A percentile compares a stretch with the other conserved stretches of the same genome.
Conservation (phyloP, 2,888 invertebrate genomes). For the Nomada hirtipes region DNA sequence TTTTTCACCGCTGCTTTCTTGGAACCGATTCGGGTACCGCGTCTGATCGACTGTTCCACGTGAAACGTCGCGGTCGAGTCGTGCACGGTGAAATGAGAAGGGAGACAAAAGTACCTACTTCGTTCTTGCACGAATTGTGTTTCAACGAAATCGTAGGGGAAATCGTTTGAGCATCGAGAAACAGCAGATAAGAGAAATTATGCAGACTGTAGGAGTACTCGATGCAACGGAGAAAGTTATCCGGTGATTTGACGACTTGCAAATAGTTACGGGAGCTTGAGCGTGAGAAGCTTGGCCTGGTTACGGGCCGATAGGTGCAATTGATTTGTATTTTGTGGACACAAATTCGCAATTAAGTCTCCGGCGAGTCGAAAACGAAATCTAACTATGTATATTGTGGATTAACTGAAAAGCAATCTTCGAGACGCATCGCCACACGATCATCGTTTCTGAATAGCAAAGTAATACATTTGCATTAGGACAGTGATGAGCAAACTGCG, state of each 20-base stretch:
- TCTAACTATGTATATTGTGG: background rate
- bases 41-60: background rate
- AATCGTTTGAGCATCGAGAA: background rate
- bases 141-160: background rate
- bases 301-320: slow-evolving; percentile 18
- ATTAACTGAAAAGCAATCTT: too few relatives aligned
- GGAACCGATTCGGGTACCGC: background rate
- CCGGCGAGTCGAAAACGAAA: background rate
- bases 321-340: slow-evolving; percentile 18
- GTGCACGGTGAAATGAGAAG: background rate
- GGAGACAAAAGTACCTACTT: background rate
- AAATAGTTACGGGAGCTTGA: slow-evolving; percentile 24
- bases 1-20: background rate
- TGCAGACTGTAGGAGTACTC: slow-evolving; percentile 7
- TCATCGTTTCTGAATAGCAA: too few relatives aligned
- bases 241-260: background rate
- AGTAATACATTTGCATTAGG: background rate
- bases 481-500: too few relatives aligned
- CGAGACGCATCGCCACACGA: too few relatives aligned
- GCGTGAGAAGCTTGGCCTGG: slow-evolving; percentile 8
- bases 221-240: slow-evolving; percentile 37
- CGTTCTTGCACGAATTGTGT: background rate
- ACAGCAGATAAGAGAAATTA: slow-evolving; percentile 30
- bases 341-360: slow-evolving; percentile 26
- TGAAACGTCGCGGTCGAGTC: background rate